These are phyloP conservation scores for Cercocebus atys DNA, from an alignment of 2,113 vertebrate genomes.

Conservation along the genomic window DNA sequence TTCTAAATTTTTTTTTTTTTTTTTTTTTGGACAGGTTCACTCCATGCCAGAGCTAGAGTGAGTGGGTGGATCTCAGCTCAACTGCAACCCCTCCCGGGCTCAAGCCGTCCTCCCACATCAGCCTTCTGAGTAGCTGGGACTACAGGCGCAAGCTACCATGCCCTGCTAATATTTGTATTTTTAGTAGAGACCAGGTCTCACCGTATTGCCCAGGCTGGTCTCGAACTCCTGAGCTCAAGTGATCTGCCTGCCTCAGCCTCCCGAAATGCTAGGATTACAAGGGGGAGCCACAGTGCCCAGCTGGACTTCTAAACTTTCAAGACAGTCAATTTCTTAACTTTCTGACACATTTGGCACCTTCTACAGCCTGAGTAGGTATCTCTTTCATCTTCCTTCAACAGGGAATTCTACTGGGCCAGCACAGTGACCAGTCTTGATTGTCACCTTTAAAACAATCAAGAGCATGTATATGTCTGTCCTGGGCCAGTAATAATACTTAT, in stretches of 20 bases:
- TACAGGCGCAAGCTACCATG: background rate
- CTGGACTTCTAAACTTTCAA: background rate
- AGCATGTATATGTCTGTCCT: background rate
- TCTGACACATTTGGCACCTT: background rate
- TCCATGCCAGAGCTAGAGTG: too few species aligned
- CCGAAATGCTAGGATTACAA: background rate
- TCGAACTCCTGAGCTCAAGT: background rate
- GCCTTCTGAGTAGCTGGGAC: too few species aligned
- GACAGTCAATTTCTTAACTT: background rate
- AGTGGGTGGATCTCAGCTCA: too few species aligned
- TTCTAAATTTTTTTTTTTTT: too few species aligned
- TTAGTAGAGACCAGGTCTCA: background rate
- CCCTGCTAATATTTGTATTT: background rate
- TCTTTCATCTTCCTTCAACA: conserved; percentile 39
- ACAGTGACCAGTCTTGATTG: background rate
- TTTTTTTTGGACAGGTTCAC: too few species aligned
- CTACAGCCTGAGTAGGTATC: background rate
- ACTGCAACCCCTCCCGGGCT: too few species aligned
- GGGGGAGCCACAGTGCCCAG: background rate
- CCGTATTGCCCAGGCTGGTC: background rate
- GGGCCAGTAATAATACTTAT: background rate
- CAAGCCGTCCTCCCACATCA: too few species aligned
- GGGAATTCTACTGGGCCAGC: background rate
- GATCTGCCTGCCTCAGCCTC: background rate
- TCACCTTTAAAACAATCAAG: conserved; percentile 41